Base-by-base conservation (phyloP, 2,797 vertebrate species). In the Microhierax caerulescens region DNA sequence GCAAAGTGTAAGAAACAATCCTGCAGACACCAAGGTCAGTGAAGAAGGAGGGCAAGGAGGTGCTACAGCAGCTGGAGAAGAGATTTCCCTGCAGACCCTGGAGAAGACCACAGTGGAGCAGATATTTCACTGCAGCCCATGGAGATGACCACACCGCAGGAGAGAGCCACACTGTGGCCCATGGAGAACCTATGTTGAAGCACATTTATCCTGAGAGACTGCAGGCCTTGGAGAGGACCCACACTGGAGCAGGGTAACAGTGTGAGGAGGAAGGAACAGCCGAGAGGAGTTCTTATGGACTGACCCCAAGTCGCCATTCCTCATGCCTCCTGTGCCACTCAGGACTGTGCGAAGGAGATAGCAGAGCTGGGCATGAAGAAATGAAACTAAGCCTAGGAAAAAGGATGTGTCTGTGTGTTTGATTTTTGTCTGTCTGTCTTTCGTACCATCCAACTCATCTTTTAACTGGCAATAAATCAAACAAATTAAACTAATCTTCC, bases 311-410 rank as follows among this genome's bases (percentile, higher is more conserved):
- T 4, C 10, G 9, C 19, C 10, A 28, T 65, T 57, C 50, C 30
- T 48, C 10, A 11, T 34, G 24, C 5, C 10, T 5, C 7, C 5
- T 34, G 30, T 25, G 10, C 9, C 3, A 2, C 10, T 54, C 2
- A 2, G 20, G 11, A 10, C 23, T 47, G 7, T 7, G 28, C 19
- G 9, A 47, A 56, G 41, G 34, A 39, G 12, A 7, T 24, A 39
- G 30, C 48, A 39, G n/a, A 32, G 17, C 5, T 54, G 39, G 22
- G 27, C 23, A 45, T n/a, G 34, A 54, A 83, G 39, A 63, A 63
- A 11, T 73, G 14, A 82, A 60, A 16, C 19, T 24, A 23, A 81
- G 9, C 14, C 43, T 81, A 12, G 14, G 23, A 39, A 68, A 59
- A 14, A 9, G 11, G 7, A 4, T 10, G 4, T 43, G 41, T 41